Percentiles rank a stretch among this genome's conserved stretches.
phyloP scores from a whole-genome alignment of 2,888 invertebrate species.

The Lomographa bimaculata region DNA sequence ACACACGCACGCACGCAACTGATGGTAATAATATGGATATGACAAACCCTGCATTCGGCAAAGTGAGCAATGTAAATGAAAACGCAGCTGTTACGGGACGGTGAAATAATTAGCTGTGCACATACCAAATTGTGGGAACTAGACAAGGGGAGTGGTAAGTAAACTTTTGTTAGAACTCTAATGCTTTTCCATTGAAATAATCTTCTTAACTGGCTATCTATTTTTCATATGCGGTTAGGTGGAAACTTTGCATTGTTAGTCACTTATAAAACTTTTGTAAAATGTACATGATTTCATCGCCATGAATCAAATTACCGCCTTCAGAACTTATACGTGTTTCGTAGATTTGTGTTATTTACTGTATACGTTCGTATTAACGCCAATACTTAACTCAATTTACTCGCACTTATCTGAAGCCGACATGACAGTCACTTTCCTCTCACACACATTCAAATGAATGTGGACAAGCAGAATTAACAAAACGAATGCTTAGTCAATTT shows the following conservation, averaged over 20 bases:
- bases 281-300: too few relatives aligned
- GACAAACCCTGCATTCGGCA: conserved; percentile 58
- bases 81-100: conserved; percentile 36
- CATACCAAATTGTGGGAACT: conserved; percentile 31
- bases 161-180: background rate
- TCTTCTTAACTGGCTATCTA: too few relatives aligned
- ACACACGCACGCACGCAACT: conserved; percentile 44
- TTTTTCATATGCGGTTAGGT: too few relatives aligned
- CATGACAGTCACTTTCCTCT: background rate
- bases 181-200: background rate
- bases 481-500: conserved; percentile 50
- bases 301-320: too few relatives aligned
- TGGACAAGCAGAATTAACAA: conserved; percentile 37
- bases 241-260: too few relatives aligned
- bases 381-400: too few relatives aligned
- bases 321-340: too few relatives aligned
- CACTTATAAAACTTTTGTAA: too few relatives aligned
- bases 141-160: conserved; percentile 1
- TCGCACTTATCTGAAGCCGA: too few relatives aligned
- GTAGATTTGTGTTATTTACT: too few relatives aligned
- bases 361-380: too few relatives aligned
- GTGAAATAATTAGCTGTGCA: conserved; percentile 27
- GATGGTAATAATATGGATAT: conserved; percentile 36
- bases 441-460: conserved; percentile 3
- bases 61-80: conserved; percentile 50